Percentiles rank a stretch among this genome's conserved stretches.
Conservation (phyloP, 2,797 vertebrate species). For the Xerus rutilus region DNA sequence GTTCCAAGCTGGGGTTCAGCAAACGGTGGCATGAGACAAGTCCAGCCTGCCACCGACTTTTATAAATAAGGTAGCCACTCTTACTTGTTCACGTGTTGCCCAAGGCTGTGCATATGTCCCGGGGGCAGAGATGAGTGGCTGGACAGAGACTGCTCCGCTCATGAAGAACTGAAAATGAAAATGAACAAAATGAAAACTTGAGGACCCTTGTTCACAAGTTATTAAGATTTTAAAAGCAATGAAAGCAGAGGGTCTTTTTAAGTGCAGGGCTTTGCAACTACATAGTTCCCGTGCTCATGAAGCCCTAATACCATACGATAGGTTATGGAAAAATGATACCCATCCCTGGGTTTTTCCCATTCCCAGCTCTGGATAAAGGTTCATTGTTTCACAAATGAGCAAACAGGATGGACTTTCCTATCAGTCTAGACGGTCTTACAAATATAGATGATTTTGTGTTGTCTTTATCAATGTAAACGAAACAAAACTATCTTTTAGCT, state of each 20-base stretch:
- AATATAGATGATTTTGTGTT: too few relatives aligned
- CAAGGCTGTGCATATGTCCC: background rate
- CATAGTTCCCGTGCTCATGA: background rate
- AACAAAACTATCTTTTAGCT: background rate
- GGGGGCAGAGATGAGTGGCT: background rate
- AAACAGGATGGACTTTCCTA: background rate
- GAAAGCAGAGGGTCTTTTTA: background rate
- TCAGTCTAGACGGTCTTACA: background rate
- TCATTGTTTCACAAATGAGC: background rate
- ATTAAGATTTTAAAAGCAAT: background rate
- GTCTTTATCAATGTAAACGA: background rate
- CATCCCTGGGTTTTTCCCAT: background rate
- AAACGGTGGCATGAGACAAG: background rate
- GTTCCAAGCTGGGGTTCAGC: background rate
- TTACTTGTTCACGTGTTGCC: background rate
- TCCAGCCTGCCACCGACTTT: background rate
- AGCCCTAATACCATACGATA: too few relatives aligned
- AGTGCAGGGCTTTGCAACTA: accelerated
- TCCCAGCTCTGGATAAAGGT: background rate
- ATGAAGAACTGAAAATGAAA: background rate
- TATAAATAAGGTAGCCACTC: background rate
- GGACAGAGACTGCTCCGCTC: background rate
- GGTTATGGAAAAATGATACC: background rate
- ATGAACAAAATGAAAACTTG: background rate
- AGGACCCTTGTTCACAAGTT: background rate